A percentile compares a stretch with the other conserved stretches of the same genome.
Evolutionary conservation across 2,888 invertebrate species (phyloP).

Genomic region (Mystacides longicornis): DNA sequence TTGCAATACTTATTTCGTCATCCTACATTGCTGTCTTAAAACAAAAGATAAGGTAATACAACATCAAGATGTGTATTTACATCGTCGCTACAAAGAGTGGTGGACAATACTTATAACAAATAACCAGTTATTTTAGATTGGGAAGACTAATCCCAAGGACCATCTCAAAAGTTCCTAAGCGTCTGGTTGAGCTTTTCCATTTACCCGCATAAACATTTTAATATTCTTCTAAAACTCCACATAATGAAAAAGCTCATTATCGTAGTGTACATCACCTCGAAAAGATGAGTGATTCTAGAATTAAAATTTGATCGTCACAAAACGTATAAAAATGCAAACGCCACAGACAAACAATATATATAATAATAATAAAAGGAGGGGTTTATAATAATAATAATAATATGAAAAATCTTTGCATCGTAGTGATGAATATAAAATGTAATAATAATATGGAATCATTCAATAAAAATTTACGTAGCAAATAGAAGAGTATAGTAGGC

Average conservation of each 20-base stretch:
- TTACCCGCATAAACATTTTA: slow-evolving; percentile 5
- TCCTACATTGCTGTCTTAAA: too few relatives aligned
- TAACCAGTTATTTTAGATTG: neutral
- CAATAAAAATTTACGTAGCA: slow-evolving; percentile 17
- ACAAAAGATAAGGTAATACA: too few relatives aligned
- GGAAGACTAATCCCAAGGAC: slow-evolving; percentile 58
- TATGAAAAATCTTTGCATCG: neutral
- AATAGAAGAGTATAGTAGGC: slow-evolving; percentile 27
- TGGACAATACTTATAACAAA: neutral
- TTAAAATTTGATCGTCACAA: neutral
- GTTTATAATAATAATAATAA: too few relatives aligned
- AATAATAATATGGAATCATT: slow-evolving; percentile 13
- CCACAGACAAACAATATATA: neutral
- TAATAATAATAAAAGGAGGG: neutral
- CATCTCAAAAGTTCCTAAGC: slow-evolving; percentile 89
- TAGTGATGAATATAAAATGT: slow-evolving; percentile 1
- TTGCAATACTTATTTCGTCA: too few relatives aligned
- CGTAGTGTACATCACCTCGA: neutral
- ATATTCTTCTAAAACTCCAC: neutral
- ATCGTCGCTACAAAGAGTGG: too few relatives aligned
- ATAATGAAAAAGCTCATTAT: slow-evolving; percentile 21
- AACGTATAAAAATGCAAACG: neutral
- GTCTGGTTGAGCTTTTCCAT: slow-evolving; percentile 33
- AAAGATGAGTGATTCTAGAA: neutral
- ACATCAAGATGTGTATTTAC: too few relatives aligned